phyloP scores from a whole-genome alignment of 2,797 vertebrate genomes.

The Thaleichthys pacificus region DNA sequence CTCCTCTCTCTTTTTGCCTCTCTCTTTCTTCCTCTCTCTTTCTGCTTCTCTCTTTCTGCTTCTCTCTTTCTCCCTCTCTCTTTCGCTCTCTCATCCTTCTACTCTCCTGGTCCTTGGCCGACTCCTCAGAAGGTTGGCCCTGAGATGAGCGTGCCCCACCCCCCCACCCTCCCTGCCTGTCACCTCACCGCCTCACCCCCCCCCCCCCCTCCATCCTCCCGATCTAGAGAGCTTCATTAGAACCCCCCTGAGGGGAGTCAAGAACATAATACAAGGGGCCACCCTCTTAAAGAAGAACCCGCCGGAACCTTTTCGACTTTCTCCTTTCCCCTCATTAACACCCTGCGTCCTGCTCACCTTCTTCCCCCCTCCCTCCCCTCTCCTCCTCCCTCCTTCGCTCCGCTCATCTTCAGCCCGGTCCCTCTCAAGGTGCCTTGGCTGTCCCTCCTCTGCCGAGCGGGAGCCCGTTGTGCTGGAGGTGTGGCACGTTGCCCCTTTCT shows the following conservation, averaged over 20 bases:
- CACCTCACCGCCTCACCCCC: conserved; percentile 62
- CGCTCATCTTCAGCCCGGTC: conserved; percentile 32
- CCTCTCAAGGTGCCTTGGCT: conserved; percentile 58
- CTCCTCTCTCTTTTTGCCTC: conserved; percentile 17
- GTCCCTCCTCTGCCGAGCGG: conserved; percentile 65
- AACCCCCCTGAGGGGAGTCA: conserved; percentile 87
- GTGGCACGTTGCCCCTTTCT: conserved; percentile 46
- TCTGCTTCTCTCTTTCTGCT: conserved; percentile 22
- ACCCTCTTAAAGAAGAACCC: conserved; percentile 72
- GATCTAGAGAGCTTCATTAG: conserved; percentile 76
- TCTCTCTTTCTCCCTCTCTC: conserved; percentile 40
- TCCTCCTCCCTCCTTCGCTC: conserved; percentile 67
- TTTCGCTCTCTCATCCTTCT: neutral
- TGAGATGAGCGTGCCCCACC: conserved; percentile 77
- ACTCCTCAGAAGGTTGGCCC: conserved; percentile 63
- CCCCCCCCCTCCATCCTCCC: conserved; percentile 35
- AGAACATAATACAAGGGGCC: conserved; percentile 92
- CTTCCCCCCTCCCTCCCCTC: conserved; percentile 78
- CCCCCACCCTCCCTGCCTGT: conserved; percentile 71
- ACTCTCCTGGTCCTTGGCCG: conserved; percentile 8
- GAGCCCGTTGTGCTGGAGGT: conserved; percentile 69
- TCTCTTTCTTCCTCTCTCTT: neutral
- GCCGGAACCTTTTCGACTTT: conserved; percentile 58
- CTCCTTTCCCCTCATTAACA: conserved; percentile 67
- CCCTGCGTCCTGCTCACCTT: conserved; percentile 57